Conservation (phyloP, 2,797 vertebrate species). For the Rhinophrynus dorsalis region DNA sequence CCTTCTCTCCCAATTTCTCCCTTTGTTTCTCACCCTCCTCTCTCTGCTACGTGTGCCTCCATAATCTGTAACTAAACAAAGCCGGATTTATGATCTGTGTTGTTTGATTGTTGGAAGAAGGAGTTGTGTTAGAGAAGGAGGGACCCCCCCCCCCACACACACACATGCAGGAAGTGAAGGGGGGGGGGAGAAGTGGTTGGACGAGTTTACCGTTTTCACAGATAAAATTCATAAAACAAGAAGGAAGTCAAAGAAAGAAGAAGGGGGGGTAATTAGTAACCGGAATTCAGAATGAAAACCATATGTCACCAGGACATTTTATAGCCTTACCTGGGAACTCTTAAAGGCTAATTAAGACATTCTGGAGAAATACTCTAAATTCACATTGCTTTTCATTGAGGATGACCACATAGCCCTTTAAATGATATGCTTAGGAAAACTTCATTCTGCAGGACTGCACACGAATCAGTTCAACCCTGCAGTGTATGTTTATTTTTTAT, state of each 20-base stretch:
- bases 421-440: no score
- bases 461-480: no score
- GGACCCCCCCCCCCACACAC: not conserved
- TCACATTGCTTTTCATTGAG: no score
- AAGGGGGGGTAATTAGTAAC: not conserved
- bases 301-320: slow-evolving; percentile 26
- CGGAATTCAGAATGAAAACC: not conserved
- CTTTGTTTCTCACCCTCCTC: slow-evolving; percentile 22
- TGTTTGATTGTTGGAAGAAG: slow-evolving; percentile 39
- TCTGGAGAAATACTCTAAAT: no score
- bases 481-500: no score
- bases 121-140: slow-evolving; percentile 34
- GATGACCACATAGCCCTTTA: no score
- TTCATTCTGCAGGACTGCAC: no score
- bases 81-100: slow-evolving; percentile 37
- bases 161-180: not conserved
- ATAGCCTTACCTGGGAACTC: not conserved
- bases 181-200: slow-evolving; percentile 31
- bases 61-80: slow-evolving; percentile 47
- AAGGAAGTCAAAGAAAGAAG: slow-evolving; percentile 12
- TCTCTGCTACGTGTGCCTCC: slow-evolving; percentile 28
- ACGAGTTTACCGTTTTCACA: slow-evolving; percentile 32
- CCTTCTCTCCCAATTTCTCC: not conserved
- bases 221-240: slow-evolving; percentile 19
- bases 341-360: no score